Conservation (phyloP, 2,797 vertebrate genomes). For the Nannoperca obscura region DNA sequence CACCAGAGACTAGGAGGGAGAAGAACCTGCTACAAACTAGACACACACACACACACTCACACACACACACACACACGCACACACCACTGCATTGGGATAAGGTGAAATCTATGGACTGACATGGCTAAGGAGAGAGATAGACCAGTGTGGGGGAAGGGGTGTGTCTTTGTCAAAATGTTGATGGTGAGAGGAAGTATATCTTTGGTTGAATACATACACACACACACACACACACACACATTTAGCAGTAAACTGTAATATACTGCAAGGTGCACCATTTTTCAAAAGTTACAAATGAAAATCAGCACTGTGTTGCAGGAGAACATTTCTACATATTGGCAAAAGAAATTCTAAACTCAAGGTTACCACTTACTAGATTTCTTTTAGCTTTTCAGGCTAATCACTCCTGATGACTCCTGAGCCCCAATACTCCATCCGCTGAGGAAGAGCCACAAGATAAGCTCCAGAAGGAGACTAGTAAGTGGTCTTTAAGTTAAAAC, state of each 20-base stretch:
- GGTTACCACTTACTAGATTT: background rate
- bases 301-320: background rate
- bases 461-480: background rate
- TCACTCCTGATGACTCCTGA: background rate
- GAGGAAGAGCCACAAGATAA: background rate
- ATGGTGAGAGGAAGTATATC: constrained; percentile 20
- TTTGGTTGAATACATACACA: constrained; percentile 10
- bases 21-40: constrained; percentile 78
- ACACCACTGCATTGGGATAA: constrained; percentile 19
- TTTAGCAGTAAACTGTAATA: background rate
- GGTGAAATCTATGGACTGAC: constrained; percentile 62
- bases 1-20: constrained; percentile 81
- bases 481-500: background rate
- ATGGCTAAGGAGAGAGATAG: constrained; percentile 46
- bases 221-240: constrained; percentile 8
- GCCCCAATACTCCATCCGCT: background rate
- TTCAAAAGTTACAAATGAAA: background rate
- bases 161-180: constrained; percentile 50
- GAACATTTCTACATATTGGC: background rate
- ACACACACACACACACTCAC: background rate
- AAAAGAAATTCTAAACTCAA: background rate
- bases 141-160: constrained; percentile 38
- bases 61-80: constrained; percentile 14
- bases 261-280: background rate
- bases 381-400: background rate